These are phyloP conservation scores for Protonibea diacanthus DNA, from an alignment of 2,797 vertebrate species.

Conservation along the genomic window DNA sequence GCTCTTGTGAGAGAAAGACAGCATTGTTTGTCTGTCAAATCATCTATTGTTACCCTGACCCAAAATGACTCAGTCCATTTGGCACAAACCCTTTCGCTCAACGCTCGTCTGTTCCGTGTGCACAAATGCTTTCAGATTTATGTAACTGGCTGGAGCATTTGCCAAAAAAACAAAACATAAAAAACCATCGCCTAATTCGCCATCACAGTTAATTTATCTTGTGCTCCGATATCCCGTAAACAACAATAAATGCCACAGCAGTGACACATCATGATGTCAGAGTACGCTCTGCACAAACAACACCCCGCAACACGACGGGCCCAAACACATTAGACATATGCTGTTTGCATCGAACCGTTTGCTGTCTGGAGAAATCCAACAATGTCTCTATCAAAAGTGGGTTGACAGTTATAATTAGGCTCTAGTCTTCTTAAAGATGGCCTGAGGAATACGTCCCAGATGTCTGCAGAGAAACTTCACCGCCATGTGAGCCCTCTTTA, in stretches of 20 bases:
- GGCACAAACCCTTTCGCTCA: conserved; percentile 52
- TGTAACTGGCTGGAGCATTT: conserved; percentile 53
- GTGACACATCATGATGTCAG: conserved; percentile 34
- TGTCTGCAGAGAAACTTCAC: conserved; percentile 39
- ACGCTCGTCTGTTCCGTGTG: conserved; percentile 32
- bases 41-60: conserved; percentile 67
- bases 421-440: conserved; percentile 26
- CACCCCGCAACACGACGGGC: conserved; percentile 6
- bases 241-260: conserved; percentile 42
- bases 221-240: conserved; percentile 29
- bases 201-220: conserved; percentile 28
- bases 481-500: conserved; percentile 54
- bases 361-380: conserved; percentile 29
- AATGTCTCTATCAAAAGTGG: conserved; percentile 47
- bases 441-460: conserved; percentile 7
- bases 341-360: conserved; percentile 28
- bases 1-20: conserved; percentile 62
- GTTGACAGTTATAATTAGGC: conserved; percentile 38
- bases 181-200: conserved; percentile 8
- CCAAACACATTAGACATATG: conserved; percentile 23
- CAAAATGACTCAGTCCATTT: conserved; percentile 60
- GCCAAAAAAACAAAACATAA: conserved; percentile 15
- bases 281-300: conserved; percentile 32
- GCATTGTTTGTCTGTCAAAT: conserved; percentile 71
- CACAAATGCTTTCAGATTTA: conserved; percentile 42